phyloP scores from a whole-genome alignment of 2,888 invertebrate species.

The Enchytraeus crypticus region DNA sequence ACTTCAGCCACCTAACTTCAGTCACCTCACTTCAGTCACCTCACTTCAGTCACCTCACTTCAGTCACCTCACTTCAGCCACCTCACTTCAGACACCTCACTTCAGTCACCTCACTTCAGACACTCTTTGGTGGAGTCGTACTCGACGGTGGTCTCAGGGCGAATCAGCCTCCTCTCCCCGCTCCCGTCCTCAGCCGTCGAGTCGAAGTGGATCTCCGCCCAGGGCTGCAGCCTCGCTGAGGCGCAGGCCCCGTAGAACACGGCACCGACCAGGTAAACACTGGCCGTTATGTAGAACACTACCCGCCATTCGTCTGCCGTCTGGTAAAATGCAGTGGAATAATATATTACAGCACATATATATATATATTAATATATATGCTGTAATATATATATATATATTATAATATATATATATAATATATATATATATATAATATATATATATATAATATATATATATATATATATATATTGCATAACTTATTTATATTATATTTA shows the following conservation, averaged over 20 bases:
- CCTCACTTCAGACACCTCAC: neutral
- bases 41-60: too few relatives aligned
- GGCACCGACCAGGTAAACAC: conserved; percentile 73
- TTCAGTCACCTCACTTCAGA: neutral
- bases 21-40: too few relatives aligned
- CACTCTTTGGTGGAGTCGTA: neutral
- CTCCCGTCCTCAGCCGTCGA: neutral
- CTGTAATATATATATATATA: conserved; percentile 7
- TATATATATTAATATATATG: neutral
- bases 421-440: too few relatives aligned
- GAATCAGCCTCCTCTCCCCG: neutral
- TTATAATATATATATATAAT: too few relatives aligned
- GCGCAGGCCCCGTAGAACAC: conserved; percentile 71
- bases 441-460: too few relatives aligned
- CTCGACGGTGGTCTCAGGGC: neutral
- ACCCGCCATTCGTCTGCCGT: conserved; percentile 65
- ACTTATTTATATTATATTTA: too few relatives aligned
- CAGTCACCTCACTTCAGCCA: neutral
- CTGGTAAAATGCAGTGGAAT: too few relatives aligned
- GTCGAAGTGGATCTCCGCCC: conserved; percentile 52
- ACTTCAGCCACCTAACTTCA: too few relatives aligned
- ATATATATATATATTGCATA: too few relatives aligned
- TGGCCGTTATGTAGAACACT: conserved; percentile 76
- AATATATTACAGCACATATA: neutral
- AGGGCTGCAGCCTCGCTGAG: conserved; percentile 72